These are phyloP conservation scores for Sinhomidia bicolor DNA, from an alignment of 2,888 invertebrate species.

Conservation along the genomic window DNA sequence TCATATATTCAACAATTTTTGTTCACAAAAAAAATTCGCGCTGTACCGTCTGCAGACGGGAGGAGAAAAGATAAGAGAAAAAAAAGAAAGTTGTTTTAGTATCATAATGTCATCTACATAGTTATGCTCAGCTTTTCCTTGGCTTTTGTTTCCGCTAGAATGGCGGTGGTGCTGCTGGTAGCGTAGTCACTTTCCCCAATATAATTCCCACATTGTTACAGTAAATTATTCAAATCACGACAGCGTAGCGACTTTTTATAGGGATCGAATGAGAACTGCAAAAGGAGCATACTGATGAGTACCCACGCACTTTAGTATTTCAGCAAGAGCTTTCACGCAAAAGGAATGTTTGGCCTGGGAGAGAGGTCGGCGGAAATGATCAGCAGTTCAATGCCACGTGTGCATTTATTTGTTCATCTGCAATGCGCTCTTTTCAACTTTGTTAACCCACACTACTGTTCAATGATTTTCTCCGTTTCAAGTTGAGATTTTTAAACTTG, in stretches of 20 bases:
- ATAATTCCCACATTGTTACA: constrained; percentile 58
- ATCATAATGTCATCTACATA: neutral
- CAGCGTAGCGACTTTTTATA: neutral
- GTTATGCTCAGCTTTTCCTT: neutral
- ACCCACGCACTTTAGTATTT: neutral
- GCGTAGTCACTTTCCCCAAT: neutral
- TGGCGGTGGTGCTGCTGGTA: neutral
- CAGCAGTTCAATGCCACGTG: constrained; percentile 18
- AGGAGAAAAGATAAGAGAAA: neutral
- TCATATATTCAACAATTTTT: neutral
- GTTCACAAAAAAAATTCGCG: too few species aligned
- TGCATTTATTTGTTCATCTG: constrained; percentile 33
- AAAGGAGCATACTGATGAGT: too few species aligned
- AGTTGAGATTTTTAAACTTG: neutral
- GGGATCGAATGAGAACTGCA: neutral
- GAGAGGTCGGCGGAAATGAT: constrained; percentile 2
- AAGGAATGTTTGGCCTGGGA: neutral
- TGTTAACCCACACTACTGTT: neutral
- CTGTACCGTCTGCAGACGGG: too few species aligned
- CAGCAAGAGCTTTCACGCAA: neutral
- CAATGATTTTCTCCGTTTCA: neutral
- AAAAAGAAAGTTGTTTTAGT: neutral
- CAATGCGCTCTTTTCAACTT: constrained; percentile 18
- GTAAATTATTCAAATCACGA: constrained; percentile 80
- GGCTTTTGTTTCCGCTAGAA: neutral